Percentiles rank a stretch among this genome's conserved stretches.
Evolutionary conservation across 2,113 vertebrate genomes (phyloP).

Genomic region (Cephalopterus ornatus): DNA sequence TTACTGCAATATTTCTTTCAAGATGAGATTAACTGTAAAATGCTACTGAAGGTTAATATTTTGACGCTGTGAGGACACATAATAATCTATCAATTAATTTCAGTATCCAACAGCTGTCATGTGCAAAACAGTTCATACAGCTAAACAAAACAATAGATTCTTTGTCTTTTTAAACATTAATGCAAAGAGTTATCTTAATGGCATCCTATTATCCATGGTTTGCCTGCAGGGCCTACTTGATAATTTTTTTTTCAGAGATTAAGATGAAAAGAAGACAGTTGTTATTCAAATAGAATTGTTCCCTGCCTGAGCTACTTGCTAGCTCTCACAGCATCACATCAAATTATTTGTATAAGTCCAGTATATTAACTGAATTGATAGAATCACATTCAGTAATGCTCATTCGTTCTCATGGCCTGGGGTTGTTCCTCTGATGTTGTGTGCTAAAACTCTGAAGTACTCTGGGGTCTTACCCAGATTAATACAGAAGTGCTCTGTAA

Average conservation of each 20-base stretch:
- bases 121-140: not conserved
- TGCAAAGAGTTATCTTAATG: not conserved
- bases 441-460: not conserved
- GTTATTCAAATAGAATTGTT: not conserved
- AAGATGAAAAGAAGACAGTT: not conserved
- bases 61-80: not conserved
- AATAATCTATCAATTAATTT: not conserved
- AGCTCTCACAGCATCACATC: not conserved
- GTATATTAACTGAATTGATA: not conserved
- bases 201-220: not conserved
- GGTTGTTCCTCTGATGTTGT: not conserved
- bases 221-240: not conserved
- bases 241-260: not conserved
- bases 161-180: not conserved
- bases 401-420: not conserved
- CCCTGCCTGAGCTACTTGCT: not conserved
- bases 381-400: not conserved
- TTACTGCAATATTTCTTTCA: not conserved
- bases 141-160: constrained; percentile 15
- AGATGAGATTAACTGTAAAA: not conserved
- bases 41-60: not conserved
- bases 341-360: not conserved
- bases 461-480: not conserved
- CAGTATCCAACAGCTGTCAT: not conserved
- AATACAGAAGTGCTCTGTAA: not conserved